Conservation (phyloP, 2,113 vertebrate species). For the Asarcornis scutulata region DNA sequence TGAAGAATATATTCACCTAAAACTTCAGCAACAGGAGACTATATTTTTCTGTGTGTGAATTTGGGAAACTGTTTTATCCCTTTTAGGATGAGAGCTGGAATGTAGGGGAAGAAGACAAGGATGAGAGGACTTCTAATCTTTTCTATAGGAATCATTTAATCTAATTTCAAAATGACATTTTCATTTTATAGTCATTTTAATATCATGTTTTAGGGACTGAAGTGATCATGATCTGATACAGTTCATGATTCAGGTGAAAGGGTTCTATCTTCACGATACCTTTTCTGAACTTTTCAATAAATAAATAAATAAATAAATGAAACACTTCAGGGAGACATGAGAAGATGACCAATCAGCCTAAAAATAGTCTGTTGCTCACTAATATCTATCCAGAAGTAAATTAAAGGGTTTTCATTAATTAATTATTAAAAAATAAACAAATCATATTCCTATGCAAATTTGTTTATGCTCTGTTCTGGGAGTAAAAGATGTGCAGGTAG, state of each 20-base stretch:
- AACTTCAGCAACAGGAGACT: not conserved
- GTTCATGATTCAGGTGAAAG: not conserved
- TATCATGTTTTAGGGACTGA: not conserved
- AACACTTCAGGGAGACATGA: rapidly evolving
- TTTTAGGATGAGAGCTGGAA: not conserved
- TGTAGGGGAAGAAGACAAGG: not conserved
- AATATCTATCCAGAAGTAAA: not conserved
- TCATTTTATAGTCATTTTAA: not conserved
- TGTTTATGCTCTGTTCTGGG: not conserved
- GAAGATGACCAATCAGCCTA: not conserved
- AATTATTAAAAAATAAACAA: too few species aligned
- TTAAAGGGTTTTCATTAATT: not conserved
- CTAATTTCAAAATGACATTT: not conserved
- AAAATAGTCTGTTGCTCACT: not conserved
- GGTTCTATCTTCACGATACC: not conserved
- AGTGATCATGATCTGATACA: not conserved
- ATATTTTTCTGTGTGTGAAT: not conserved
- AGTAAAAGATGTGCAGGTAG: not conserved
- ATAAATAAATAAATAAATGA: not conserved
- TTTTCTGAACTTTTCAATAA: not conserved
- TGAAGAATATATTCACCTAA: not conserved
- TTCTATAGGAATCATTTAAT: not conserved
- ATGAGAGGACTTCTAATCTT: not conserved
- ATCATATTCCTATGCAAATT: not conserved
- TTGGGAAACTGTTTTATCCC: not conserved